Evolutionary conservation across 2,113 vertebrate genomes (phyloP).

Genomic region (Bos taurus): ARS-UCD2.0 NC_037335.1:92939501-92940000

Average conservation of each 20-base stretch:
- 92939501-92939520: background rate
- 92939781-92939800: background rate
- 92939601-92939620: background rate
- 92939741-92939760: background rate
- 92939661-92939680: slow-evolving; percentile 1
- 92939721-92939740: slow-evolving; percentile 23
- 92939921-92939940: background rate
- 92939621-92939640: background rate
- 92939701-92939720: background rate
- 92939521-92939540: background rate
- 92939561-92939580: background rate
- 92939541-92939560: background rate
- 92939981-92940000: slow-evolving; percentile 34
- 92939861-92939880: slow-evolving; percentile 23
- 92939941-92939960: background rate
- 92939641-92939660: background rate
- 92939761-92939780: background rate
- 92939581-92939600: background rate
- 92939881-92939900: background rate
- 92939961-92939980: background rate
- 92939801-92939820: background rate
- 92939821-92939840: background rate
- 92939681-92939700: background rate
- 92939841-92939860: background rate
- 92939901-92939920: background rate